Evolutionary conservation across 2,888 invertebrate species (phyloP).

Genomic region (Lasioglossum figueresi): DNA sequence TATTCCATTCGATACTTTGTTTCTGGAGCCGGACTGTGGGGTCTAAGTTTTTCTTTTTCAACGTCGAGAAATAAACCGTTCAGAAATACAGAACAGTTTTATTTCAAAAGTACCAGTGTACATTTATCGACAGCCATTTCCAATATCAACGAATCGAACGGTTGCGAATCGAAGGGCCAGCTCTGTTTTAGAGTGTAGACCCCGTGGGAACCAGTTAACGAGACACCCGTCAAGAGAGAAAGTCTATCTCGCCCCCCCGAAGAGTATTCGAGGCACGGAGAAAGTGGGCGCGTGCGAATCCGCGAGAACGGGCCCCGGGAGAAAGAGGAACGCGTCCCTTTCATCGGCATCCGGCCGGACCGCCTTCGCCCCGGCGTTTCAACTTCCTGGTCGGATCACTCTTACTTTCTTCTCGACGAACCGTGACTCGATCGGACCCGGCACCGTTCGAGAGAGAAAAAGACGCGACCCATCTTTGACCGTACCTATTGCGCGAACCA

Average conservation of each 20-base stretch:
- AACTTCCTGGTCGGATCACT: slow-evolving; percentile 78
- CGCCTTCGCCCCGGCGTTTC: slow-evolving; percentile 71
- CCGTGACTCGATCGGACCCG: slow-evolving; percentile 52
- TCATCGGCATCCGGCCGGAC: slow-evolving; percentile 80
- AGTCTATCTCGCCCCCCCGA: not conserved
- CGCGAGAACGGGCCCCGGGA: not conserved
- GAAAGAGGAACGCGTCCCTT: slow-evolving; percentile 76
- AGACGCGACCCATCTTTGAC: not conserved
- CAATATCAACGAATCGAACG: not conserved
- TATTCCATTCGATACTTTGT: too few species aligned
- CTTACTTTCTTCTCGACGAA: slow-evolving; percentile 76
- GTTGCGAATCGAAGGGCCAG: not conserved
- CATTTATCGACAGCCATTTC: too few species aligned
- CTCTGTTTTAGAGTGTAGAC: not conserved
- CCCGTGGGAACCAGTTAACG: not conserved
- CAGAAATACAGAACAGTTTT: too few species aligned
- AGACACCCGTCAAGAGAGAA: slow-evolving; percentile 12
- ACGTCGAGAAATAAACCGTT: too few species aligned
- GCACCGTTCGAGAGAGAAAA: not conserved
- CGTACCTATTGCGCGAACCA: not conserved
- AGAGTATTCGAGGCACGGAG: not conserved
- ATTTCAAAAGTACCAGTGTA: too few species aligned
- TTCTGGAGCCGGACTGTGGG: too few species aligned
- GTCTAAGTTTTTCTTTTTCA: too few species aligned
- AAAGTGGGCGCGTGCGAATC: slow-evolving; percentile 39